Percentiles rank a stretch among this genome's conserved stretches.
phyloP scores from a whole-genome alignment of 2,113 vertebrate genomes.

The Microtus ochrogaster region DNA sequence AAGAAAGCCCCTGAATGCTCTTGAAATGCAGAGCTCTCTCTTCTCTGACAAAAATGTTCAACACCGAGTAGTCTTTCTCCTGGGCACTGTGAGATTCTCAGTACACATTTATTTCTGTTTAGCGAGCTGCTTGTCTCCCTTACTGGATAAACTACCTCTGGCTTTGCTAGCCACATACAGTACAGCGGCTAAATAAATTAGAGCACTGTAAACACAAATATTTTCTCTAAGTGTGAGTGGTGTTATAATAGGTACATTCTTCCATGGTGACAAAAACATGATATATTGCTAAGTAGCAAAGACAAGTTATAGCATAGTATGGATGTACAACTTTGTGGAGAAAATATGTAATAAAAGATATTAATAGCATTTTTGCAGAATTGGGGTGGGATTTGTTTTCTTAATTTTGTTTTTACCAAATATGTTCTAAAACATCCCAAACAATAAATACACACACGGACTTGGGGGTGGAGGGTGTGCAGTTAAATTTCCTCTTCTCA shows the following conservation, averaged over 20 bases:
- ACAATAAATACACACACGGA: not conserved
- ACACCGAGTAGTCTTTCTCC: not conserved
- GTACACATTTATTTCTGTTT: not conserved
- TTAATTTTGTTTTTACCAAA: conserved; percentile 10
- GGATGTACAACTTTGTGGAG: not conserved
- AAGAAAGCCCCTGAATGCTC: not conserved
- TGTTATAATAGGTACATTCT: not conserved
- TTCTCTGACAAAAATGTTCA: not conserved
- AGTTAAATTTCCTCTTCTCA: not conserved
- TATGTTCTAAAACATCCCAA: not conserved
- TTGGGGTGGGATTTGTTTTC: not conserved
- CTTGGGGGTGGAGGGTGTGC: not conserved
- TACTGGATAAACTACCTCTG: not conserved
- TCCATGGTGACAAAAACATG: not conserved
- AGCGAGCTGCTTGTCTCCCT: not conserved
- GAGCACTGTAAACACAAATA: not conserved
- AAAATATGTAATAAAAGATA: not conserved
- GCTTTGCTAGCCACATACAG: not conserved
- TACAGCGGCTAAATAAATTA: not conserved
- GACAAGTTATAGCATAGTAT: not conserved
- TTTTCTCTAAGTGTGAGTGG: not conserved
- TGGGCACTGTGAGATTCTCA: not conserved
- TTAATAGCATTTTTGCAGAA: not conserved
- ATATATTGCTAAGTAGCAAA: not conserved
- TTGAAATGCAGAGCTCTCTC: too few species aligned